These are phyloP conservation scores for Florisuga fusca DNA, from an alignment of 2,797 vertebrate genomes.

Conservation along the genomic window DNA sequence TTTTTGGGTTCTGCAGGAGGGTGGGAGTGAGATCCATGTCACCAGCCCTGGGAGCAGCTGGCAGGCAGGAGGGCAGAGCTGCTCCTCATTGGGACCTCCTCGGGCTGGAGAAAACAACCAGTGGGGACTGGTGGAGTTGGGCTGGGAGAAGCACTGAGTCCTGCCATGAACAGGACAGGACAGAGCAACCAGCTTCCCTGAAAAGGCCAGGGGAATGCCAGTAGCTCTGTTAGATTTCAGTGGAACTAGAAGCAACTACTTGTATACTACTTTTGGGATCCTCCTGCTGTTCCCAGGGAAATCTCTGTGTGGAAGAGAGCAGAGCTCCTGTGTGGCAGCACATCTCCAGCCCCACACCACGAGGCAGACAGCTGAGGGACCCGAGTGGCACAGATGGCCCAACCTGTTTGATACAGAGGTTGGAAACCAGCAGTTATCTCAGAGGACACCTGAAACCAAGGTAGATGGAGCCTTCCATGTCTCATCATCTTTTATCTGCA, in stretches of 20 bases:
- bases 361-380: not conserved
- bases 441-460: not conserved
- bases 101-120: too few relatives aligned
- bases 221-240: not conserved
- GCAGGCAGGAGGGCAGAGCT: too few relatives aligned
- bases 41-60: too few relatives aligned
- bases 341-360: not conserved
- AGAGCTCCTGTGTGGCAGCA: not conserved
- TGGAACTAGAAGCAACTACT: not conserved
- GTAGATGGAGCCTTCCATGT: not conserved
- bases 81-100: too few relatives aligned
- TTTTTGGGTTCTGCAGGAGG: not conserved
- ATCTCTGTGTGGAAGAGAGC: not conserved
- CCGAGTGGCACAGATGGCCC: not conserved
- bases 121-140: too few relatives aligned
- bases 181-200: too few relatives aligned
- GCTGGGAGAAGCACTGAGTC: too few relatives aligned
- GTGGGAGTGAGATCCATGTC: too few relatives aligned
- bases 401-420: not conserved
- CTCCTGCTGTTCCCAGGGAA: not conserved
- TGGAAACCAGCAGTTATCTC: not conserved
- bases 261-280: not conserved
- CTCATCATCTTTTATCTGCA: not conserved
- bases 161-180: too few relatives aligned
- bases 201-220: too few relatives aligned